A percentile compares a stretch with the other conserved stretches of the same genome.
These are phyloP conservation scores for Isoperla grammatica DNA, from an alignment of 2,888 invertebrate species.

Conservation along the genomic window DNA sequence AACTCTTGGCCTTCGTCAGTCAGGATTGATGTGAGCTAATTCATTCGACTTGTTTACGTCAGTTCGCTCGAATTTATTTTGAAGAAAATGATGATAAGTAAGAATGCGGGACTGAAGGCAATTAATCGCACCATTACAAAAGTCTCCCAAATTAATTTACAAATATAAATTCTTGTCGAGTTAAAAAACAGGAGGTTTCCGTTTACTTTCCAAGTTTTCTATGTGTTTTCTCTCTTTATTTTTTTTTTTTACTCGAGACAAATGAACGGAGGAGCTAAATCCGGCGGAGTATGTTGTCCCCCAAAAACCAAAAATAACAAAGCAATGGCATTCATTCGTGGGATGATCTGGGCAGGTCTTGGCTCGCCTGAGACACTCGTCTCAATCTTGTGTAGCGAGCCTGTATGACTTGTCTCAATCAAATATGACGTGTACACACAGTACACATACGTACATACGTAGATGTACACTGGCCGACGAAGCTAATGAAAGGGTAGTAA, in stretches of 20 bases:
- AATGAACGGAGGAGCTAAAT: conserved; percentile 21
- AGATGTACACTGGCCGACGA: too few species aligned
- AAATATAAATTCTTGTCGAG: conserved; percentile 12
- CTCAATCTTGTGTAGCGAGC: too few species aligned
- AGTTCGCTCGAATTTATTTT: too few species aligned
- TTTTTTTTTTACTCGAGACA: neutral
- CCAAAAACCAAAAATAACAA: conserved; percentile 28
- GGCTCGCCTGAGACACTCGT: too few species aligned
- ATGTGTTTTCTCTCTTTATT: too few species aligned
- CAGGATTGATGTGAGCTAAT: neutral
- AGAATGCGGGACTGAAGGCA: neutral
- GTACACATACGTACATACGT: too few species aligned
- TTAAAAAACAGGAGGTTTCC: neutral
- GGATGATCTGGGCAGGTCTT: too few species aligned
- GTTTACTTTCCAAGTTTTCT: neutral
- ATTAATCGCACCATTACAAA: conserved; percentile 2
- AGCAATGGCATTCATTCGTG: conserved; percentile 23
- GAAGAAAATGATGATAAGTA: conserved; percentile 5
- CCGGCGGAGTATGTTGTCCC: conserved; percentile 18
- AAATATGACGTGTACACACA: too few species aligned
- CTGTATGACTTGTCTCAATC: too few species aligned
- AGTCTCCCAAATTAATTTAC: conserved; percentile 6
- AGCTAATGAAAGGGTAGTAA: too few species aligned
- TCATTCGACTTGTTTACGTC: neutral
- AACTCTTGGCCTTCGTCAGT: neutral